Base-by-base conservation (phyloP, 2,888 invertebrate genomes). In the Caenorhabditis macrosperma region DNA sequence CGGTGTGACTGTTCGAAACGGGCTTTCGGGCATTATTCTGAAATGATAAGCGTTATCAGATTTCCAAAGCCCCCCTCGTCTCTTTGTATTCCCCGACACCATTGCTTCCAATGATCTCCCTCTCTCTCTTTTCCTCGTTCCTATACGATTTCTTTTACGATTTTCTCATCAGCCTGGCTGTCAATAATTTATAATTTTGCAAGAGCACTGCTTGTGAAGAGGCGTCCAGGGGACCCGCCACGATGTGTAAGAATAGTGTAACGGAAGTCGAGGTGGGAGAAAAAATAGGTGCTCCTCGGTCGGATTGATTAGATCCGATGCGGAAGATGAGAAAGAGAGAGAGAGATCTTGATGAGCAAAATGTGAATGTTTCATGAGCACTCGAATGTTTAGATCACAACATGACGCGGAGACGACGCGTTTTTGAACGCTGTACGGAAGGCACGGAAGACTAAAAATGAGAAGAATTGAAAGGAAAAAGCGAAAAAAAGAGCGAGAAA, bases 111-210 rank as follows among this genome's bases (percentile, higher is more conserved):
- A 15, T 48, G 46, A 35, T 30, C 17, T 67, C 35, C 20, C 0
- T 54, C n/a, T n/a, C 54, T 15, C 24, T 30, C 22, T 57, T 30
- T 24, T 10, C 35, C n/a, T 46, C 50, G 41, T 38, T 55, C 26
- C 17, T 59, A 75, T 44, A 44, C 44, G 44, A 44, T 44, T 44
- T 44, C 44, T 44, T 44, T 67, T 67, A 67, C 67, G 59, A 61
- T 71, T 71, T 46, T 60, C 60, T 52, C 54, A 61, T 61, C 64
- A 63, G 52, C 57, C 59, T 50, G n/a, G 44, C 44, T 61, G 44
- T 68, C 55, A 77, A 77, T 77, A 30, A 77, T 77, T 68, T 69
- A 77, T 77, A 63, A 59, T 68, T 69, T 77, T 69, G 68, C 68
- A 66, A 77, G 57, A 63, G 76, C 64, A 57, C 28, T 22, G 17